Evolutionary conservation across 1,140 invertebrate species (phyloP).

Genomic region (Lordiphosa mommai): DNA sequence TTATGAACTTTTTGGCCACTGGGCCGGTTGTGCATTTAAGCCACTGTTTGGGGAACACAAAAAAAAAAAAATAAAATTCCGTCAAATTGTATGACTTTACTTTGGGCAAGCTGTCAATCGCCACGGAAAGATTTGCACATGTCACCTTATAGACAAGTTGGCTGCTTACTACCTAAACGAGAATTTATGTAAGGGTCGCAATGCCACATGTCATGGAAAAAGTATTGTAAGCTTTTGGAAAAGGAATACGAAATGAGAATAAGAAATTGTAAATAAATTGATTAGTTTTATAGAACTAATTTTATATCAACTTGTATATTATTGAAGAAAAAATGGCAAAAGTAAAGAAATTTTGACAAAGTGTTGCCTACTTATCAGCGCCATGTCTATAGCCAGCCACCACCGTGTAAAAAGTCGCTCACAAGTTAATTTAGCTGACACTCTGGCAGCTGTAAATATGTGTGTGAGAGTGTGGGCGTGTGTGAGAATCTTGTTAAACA

Average conservation of each 20-base stretch:
- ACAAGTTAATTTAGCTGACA: slow-evolving; percentile 59
- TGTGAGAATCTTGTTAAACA: background rate
- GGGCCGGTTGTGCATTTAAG: slow-evolving; percentile 28
- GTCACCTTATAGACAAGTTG: slow-evolving; percentile 34
- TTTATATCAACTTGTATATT: no score
- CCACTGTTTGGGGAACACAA: slow-evolving; percentile 1
- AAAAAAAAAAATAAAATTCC: slow-evolving; percentile 1
- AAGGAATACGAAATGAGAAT: background rate
- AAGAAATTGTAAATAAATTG: background rate
- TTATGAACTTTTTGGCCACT: slow-evolving; percentile 43
- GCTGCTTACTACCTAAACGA: slow-evolving; percentile 23
- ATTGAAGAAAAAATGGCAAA: no score
- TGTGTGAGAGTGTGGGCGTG: slow-evolving; percentile 2
- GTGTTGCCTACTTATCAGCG: slow-evolving; percentile 56
- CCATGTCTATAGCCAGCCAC: slow-evolving; percentile 19
- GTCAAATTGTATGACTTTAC: slow-evolving; percentile 43
- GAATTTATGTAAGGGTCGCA: slow-evolving; percentile 36
- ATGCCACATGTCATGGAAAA: background rate
- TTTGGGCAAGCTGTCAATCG: slow-evolving; percentile 33
- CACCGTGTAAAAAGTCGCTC: slow-evolving; percentile 49
- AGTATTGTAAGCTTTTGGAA: no score
- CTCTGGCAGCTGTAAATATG: background rate
- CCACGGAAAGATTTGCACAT: slow-evolving; percentile 45
- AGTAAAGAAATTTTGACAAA: slow-evolving; percentile 28
- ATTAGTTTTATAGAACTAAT: background rate